Conservation (phyloP, 2,797 vertebrate species). For the Heliangelus exortis region DNA sequence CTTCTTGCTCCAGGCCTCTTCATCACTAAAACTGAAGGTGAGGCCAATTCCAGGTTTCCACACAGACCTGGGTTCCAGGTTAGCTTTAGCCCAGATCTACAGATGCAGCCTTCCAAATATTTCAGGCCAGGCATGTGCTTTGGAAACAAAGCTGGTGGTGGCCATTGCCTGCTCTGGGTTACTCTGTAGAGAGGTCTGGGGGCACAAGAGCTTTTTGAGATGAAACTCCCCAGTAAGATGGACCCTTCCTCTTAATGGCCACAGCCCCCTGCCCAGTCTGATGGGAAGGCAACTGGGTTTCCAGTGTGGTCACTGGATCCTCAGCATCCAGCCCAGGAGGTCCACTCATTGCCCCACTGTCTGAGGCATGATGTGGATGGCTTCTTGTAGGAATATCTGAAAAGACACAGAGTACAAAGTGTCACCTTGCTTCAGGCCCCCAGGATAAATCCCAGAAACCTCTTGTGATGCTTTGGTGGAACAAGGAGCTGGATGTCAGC, state of each 20-base stretch:
- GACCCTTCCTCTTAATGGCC: background rate
- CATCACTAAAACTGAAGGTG: background rate
- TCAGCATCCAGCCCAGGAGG: background rate
- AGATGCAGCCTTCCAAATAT: background rate
- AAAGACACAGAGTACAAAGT: background rate
- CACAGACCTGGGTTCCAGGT: background rate
- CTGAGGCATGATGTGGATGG: rapidly evolving
- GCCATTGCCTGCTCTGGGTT: background rate
- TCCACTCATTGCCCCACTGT: background rate
- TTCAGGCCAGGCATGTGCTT: background rate
- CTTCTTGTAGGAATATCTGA: background rate
- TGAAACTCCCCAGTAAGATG: background rate
- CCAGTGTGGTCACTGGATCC: background rate
- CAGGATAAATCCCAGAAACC: background rate
- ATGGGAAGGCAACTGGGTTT: background rate
- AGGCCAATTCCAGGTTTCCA: background rate
- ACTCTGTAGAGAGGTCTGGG: background rate
- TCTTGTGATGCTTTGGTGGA: background rate
- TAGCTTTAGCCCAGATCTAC: background rate
- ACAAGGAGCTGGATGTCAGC: background rate
- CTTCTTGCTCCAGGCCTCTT: background rate
- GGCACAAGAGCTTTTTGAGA: background rate
- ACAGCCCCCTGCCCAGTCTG: background rate
- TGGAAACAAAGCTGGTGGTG: background rate
- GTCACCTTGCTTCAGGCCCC: background rate